Conservation (phyloP, 2,888 invertebrate species). For the Conops quadrifasciatus region DNA sequence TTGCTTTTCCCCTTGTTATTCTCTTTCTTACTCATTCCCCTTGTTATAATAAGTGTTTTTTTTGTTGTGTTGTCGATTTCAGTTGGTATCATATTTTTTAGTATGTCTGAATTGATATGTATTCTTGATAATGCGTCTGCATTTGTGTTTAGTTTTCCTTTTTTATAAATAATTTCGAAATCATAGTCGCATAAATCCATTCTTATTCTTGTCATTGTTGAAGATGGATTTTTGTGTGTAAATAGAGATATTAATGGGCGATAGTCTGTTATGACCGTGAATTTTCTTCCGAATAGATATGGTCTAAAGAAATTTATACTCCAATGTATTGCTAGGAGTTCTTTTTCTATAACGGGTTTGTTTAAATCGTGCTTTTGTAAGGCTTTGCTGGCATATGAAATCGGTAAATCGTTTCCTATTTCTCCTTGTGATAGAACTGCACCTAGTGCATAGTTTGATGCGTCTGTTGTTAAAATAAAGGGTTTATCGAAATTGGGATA, state of each 20-base stretch:
- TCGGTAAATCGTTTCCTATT: conserved; percentile 13
- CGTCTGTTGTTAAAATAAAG: conserved; percentile 8
- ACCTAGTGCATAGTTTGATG: neutral
- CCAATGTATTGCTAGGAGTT: conserved; percentile 3
- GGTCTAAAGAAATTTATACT: conserved; percentile 1
- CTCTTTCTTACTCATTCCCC: too few species aligned
- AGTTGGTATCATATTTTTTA: neutral
- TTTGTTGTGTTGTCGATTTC: too few species aligned
- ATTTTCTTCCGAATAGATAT: conserved; percentile 11
- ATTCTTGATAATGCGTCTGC: conserved; percentile 5
- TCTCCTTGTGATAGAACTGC: conserved; percentile 7
- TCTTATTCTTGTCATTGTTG: conserved; percentile 1
- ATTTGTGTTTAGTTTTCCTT: neutral
- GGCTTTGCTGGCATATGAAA: neutral
- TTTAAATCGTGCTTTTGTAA: conserved; percentile 6
- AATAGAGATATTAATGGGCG: too few species aligned
- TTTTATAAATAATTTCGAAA: too few species aligned
- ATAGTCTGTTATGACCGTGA: too few species aligned
- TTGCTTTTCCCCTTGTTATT: neutral
- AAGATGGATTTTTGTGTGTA: conserved; percentile 8
- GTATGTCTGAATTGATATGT: neutral
- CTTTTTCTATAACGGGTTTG: neutral
- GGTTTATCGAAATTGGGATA: conserved; percentile 35
- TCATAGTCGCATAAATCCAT: neutral
- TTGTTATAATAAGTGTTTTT: too few species aligned